Conservation (phyloP, 2,888 invertebrate species). For the Spatulosminthurus flaviceps region DNA sequence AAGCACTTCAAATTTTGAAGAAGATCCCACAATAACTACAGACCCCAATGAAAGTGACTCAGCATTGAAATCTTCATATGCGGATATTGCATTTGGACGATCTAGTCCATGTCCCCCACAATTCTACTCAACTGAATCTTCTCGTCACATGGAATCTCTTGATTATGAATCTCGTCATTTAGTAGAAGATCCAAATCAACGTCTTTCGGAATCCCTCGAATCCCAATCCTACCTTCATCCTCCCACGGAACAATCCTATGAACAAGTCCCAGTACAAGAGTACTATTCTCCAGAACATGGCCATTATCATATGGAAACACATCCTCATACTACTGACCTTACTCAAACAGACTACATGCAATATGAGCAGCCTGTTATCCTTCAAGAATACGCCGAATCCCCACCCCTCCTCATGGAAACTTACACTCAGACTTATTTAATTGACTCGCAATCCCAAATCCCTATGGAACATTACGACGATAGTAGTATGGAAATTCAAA, state of each 20-base stretch:
- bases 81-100: slow-evolving; percentile 77
- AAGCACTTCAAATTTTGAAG: background rate
- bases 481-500: slow-evolving; percentile 8
- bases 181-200: background rate
- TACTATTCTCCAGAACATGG: background rate
- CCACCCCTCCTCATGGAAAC: slow-evolving; percentile 2
- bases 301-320: background rate
- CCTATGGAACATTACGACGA: slow-evolving; percentile 1
- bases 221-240: slow-evolving; percentile 1
- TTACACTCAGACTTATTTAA: slow-evolving; percentile 9
- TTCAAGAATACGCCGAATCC: background rate
- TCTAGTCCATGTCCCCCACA: slow-evolving; percentile 67
- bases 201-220: slow-evolving; percentile 7
- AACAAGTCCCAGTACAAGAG: background rate
- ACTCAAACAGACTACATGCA: background rate
- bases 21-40: slow-evolving; percentile 4
- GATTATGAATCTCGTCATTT: slow-evolving; percentile 16
- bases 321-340: background rate
- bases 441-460: background rate
- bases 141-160: slow-evolving; percentile 4
- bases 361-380: slow-evolving; percentile 2
- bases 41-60: slow-evolving; percentile 30
- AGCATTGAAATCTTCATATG: slow-evolving; percentile 67
- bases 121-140: background rate
- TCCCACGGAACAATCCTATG: background rate